Base-by-base conservation (phyloP, 2,888 invertebrate species). In the Lepas anatifera region DNA sequence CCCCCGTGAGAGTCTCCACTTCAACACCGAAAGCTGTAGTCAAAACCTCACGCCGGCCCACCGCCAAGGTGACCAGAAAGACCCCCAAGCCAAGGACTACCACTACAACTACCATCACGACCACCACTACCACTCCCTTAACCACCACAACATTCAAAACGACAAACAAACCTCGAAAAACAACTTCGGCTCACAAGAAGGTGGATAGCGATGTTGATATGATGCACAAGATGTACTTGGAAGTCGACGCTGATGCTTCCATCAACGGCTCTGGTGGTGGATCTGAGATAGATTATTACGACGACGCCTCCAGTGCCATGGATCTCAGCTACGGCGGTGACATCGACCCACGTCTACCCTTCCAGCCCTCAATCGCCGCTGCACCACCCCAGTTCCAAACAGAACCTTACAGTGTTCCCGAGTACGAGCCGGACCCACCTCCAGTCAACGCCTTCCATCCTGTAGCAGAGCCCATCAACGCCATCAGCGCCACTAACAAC, bases 361-460 rank as follows among this genome's bases (percentile, higher is more conserved):
- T 48, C 48, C 25, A 48, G 48, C n/a, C 48, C 8, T n/a, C 48
- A n/a, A 11, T 48, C 48, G 48, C 48, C 8, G n/a, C 48, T n/a
- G 48, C 48, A 25, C 48, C 48, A 25, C 48, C 8, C 1, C 18
- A n/a, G 48, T 48, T 48, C 48, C 27, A 52, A 2, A 13, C 16
- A 32, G 58, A 35, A 22, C 7, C 58, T 32, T 32, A 32, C 58
- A 35, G 58, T 22, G 22, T 58, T 16, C 58, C 58, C 22, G 58
- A 32, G 58, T 58, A 58, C 58, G 58, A 58, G 35, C 58, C 58
- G 58, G 58, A 16, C 22, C 58, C 58, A 22, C 58, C 58, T 7
- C 58, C 58, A 6, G 32, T 32, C 32, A 32, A 58, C 58, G 58
- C 58, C 22, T 58, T 58, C 58, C 58, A 32, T 3, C 58, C 58